Conservation (phyloP, 2,888 invertebrate species). For the Scelioninae gen. 1 region DNA sequence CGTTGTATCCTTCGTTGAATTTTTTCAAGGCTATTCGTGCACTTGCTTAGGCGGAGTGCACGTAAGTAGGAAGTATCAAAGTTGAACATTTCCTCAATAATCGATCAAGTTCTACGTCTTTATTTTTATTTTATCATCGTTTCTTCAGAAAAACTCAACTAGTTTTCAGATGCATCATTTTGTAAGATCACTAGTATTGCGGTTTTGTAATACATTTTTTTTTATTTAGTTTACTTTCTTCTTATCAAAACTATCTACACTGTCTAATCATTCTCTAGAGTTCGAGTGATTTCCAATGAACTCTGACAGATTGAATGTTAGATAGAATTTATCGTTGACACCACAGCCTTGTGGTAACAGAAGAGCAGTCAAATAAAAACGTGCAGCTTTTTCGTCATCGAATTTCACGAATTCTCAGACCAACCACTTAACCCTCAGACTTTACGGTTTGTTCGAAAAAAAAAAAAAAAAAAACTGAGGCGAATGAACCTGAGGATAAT, state of each 20-base stretch:
- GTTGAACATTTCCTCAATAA: conserved; percentile 32
- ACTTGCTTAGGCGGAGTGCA: conserved; percentile 10
- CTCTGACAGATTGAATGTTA: conserved; percentile 8
- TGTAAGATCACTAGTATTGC: no score
- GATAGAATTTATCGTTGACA: conserved; percentile 34
- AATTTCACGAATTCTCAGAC: conserved; percentile 41
- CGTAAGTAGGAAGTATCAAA: conserved; percentile 32
- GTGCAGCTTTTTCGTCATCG: conserved; percentile 13
- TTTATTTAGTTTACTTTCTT: no score
- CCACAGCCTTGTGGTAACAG: conserved; percentile 32
- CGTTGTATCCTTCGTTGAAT: conserved; percentile 19
- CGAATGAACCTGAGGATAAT: not conserved
- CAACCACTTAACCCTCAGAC: conserved; percentile 26
- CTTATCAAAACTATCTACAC: no score
- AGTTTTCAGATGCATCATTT: no score
- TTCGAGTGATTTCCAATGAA: conserved; percentile 22
- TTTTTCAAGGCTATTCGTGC: conserved; percentile 13
- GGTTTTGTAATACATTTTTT: no score
- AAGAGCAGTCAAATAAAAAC: conserved; percentile 13
- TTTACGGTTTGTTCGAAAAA: conserved; percentile 2
- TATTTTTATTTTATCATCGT: conserved; percentile 5
- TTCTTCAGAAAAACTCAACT: not conserved
- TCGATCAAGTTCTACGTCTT: conserved; percentile 24
- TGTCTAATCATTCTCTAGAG: not conserved
- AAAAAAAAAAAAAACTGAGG: conserved; percentile 6